A percentile compares a stretch with the other conserved stretches of the same genome.
Conservation (phyloP, 2,888 invertebrate genomes). For the Pachycephus smyrnensis region DNA sequence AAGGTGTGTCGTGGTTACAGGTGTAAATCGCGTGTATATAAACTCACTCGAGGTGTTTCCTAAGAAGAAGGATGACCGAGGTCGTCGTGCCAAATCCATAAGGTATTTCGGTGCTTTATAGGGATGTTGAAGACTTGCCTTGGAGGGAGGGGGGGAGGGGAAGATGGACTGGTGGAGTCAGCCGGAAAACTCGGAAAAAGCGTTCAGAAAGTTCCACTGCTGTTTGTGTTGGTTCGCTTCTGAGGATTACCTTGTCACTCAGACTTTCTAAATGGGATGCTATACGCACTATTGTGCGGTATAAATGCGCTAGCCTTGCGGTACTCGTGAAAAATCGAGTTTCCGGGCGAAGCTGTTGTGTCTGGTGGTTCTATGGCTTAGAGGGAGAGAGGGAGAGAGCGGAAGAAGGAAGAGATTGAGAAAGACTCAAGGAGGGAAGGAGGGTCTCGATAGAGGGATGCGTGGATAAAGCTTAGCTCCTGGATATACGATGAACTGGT, state of each 20-base stretch:
- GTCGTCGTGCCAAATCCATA: neutral
- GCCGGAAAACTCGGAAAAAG: neutral
- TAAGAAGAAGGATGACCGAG: neutral
- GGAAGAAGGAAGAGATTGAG: neutral
- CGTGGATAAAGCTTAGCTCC: neutral
- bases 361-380: neutral
- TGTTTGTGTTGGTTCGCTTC: neutral
- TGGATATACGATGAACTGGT: neutral
- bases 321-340: neutral
- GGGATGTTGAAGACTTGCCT: neutral
- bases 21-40: too few species aligned
- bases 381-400: too few species aligned
- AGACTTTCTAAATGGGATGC: neutral
- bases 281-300: neutral
- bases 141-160: accelerated
- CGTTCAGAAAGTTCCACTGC: neutral
- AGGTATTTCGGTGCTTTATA: neutral
- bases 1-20: too few species aligned
- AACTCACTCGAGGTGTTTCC: too few species aligned
- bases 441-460: neutral
- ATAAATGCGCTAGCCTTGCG: neutral
- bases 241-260: neutral
- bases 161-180: neutral
- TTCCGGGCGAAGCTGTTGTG: neutral
- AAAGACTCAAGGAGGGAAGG: neutral